A percentile compares a stretch with the other conserved stretches of the same genome.
Conservation (phyloP, 2,113 vertebrate genomes). For the Chaetodon trifascialis region DNA sequence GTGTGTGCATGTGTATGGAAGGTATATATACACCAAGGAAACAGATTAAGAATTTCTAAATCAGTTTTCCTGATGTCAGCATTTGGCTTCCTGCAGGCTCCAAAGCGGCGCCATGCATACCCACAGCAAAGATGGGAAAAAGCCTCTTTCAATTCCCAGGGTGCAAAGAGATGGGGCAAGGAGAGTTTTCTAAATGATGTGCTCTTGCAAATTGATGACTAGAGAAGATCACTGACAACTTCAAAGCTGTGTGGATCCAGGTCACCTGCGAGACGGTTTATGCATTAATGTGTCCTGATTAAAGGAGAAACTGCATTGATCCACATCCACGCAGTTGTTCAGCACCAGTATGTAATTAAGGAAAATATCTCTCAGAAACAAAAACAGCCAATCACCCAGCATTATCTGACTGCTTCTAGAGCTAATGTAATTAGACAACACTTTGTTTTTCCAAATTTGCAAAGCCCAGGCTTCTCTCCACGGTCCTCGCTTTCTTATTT, state of each 20-base stretch:
- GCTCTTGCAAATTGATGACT: conserved; percentile 80
- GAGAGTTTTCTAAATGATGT: conserved; percentile 71
- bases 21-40: conserved; percentile 30
- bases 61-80: conserved; percentile 73
- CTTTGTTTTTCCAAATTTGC: conserved; percentile 51
- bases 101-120: conserved; percentile 57
- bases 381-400: conserved; percentile 40
- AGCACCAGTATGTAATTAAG: conserved; percentile 16
- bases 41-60: conserved; percentile 58
- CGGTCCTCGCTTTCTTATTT: conserved; percentile 36
- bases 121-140: conserved; percentile 55
- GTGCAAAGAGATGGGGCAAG: conserved; percentile 57
- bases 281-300: conserved; percentile 72
- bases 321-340: conserved; percentile 40
- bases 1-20: neutral
- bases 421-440: conserved; percentile 11
- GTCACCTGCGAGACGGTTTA: conserved; percentile 72
- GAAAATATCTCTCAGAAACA: conserved; percentile 35
- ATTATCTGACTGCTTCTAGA: conserved; percentile 2
- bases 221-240: conserved; percentile 74
- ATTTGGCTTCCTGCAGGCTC: conserved; percentile 66
- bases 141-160: conserved; percentile 66
- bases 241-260: conserved; percentile 80
- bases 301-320: conserved; percentile 62
- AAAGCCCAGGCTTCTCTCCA: neutral